Evolutionary conservation across 2,797 vertebrate species (phyloP).

Genomic region (Sebastes hopkinsi): DNA sequence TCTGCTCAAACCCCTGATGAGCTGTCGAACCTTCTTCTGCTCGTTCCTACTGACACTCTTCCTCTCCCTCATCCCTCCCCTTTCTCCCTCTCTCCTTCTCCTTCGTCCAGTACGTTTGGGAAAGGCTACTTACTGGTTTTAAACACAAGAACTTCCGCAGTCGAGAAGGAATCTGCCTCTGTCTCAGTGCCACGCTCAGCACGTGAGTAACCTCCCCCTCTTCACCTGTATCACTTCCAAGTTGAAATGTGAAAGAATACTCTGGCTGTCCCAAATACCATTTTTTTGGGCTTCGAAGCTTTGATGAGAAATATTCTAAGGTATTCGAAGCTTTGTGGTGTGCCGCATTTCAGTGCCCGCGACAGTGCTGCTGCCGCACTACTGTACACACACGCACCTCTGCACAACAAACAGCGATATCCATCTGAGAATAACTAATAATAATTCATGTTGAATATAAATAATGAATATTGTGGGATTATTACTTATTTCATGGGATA

Average conservation of each 20-base stretch:
- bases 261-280: no score
- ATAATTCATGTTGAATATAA: no score
- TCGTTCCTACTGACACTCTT: not conserved
- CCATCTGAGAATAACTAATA: no score
- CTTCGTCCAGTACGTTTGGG: constrained; percentile 89
- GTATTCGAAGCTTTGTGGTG: no score
- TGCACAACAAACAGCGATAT: no score
- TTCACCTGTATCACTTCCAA: constrained; percentile 8
- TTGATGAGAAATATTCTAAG: no score
- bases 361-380: no score
- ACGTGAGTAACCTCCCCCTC: constrained; percentile 84
- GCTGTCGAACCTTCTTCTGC: not conserved
- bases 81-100: constrained; percentile 7
- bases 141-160: constrained; percentile 99
- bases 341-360: no score
- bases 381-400: no score
- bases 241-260: not conserved
- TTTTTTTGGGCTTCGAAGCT: no score
- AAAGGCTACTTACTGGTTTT: constrained; percentile 90
- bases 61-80: not conserved
- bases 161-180: constrained; percentile 94
- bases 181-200: constrained; percentile 91
- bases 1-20: constrained; percentile 27
- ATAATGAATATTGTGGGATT: no score
- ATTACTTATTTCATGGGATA: no score